A percentile compares a stretch with the other conserved stretches of the same genome.
Evolutionary conservation across 2,113 vertebrate genomes (phyloP).

Genomic region (Pterophyllum scalare): DNA sequence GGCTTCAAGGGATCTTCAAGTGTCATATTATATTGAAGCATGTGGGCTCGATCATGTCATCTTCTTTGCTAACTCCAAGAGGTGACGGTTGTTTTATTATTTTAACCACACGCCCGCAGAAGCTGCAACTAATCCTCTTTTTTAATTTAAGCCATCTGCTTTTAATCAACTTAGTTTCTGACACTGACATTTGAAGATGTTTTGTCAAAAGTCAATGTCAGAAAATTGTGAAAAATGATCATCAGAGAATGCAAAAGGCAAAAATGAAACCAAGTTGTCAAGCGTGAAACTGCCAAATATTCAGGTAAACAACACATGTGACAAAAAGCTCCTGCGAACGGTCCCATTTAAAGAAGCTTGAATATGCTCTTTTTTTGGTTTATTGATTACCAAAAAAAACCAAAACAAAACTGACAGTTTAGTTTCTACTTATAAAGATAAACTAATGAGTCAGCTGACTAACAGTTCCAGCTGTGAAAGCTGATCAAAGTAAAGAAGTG

Average conservation of each 20-base stretch:
- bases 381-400: too few relatives aligned
- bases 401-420: not conserved
- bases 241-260: too few relatives aligned
- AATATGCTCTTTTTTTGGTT: too few relatives aligned
- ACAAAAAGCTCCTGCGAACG: not conserved
- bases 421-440: not conserved
- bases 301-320: not conserved
- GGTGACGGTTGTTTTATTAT: not conserved
- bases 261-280: not conserved
- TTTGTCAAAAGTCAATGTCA: not conserved
- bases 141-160: not conserved
- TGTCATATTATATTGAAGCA: conserved; percentile 12
- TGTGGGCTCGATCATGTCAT: not conserved
- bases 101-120: not conserved
- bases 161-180: not conserved
- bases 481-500: not conserved
- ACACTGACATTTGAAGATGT: too few relatives aligned
- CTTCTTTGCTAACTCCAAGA: not conserved
- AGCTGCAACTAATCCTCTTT: not conserved
- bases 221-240: too few relatives aligned
- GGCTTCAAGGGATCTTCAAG: not conserved
- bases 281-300: too few relatives aligned
- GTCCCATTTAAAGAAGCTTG: too few relatives aligned
- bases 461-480: not conserved
- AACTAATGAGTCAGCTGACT: not conserved